A percentile compares a stretch with the other conserved stretches of the same genome.
phyloP scores from a whole-genome alignment of 2,888 invertebrate genomes.

The Tiliacea citrago region DNA sequence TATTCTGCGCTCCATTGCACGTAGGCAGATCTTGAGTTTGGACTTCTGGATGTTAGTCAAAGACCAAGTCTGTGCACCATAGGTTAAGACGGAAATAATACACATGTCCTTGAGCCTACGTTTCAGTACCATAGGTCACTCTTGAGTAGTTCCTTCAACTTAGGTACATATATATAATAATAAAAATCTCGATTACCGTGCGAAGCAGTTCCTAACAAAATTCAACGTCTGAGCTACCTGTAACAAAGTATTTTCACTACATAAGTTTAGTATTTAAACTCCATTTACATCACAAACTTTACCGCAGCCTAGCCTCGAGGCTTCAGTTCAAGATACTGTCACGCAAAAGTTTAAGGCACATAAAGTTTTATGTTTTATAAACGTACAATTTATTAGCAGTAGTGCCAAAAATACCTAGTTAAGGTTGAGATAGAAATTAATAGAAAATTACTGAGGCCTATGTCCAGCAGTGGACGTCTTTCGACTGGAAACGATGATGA shows the following conservation, averaged over 20 bases:
- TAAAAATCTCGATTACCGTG: too few species aligned
- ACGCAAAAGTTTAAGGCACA: slow-evolving; percentile 10
- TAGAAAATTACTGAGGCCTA: background rate
- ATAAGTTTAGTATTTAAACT: slow-evolving; percentile 35
- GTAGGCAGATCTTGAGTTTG: too few species aligned
- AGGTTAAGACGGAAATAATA: too few species aligned
- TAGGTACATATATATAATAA: too few species aligned
- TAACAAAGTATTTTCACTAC: slow-evolving; percentile 15
- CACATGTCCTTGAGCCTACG: too few species aligned
- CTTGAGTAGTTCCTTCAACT: too few species aligned
- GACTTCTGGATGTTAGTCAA: too few species aligned
- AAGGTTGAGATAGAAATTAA: background rate
- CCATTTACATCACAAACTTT: slow-evolving; percentile 16
- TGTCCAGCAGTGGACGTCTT: too few species aligned
- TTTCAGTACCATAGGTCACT: too few species aligned
- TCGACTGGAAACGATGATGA: too few species aligned
- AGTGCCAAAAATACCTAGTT: background rate
- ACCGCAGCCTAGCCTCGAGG: background rate
- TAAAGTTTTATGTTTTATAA: slow-evolving; percentile 2
- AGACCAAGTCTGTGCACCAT: too few species aligned
- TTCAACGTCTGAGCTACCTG: slow-evolving; percentile 1
- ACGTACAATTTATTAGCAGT: background rate
- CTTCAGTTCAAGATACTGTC: slow-evolving; percentile 5
- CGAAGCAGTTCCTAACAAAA: background rate
- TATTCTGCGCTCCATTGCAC: too few species aligned